Conservation (phyloP, 1,140 invertebrate species). For the Drosophila pseudoobscura region DNA sequence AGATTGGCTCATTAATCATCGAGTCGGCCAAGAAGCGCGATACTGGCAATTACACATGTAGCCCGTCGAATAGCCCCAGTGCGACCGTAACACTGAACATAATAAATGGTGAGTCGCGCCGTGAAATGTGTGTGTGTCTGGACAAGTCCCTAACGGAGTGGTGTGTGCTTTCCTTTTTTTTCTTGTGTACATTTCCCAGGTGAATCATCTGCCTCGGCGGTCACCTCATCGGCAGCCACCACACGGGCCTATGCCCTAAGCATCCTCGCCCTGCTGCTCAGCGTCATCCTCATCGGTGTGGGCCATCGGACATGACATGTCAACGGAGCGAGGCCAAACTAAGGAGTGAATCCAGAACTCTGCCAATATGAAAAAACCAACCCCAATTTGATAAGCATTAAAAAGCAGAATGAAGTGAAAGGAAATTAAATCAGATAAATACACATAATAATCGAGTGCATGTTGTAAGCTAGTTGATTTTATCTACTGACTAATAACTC, state of each 20-base stretch:
- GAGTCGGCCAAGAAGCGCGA: slow-evolving; percentile 83
- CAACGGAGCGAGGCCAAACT: slow-evolving; percentile 24
- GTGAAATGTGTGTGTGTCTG: neutral
- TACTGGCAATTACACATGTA: slow-evolving; percentile 83
- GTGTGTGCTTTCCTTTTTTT: neutral
- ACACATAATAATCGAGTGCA: slow-evolving; percentile 57
- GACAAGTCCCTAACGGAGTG: neutral
- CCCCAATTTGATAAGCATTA: slow-evolving; percentile 37
- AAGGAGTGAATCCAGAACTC: slow-evolving; percentile 24
- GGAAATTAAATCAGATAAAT: slow-evolving; percentile 9
- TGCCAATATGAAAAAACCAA: slow-evolving; percentile 56
- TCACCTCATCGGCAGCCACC: slow-evolving; percentile 78
- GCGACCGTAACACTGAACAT: slow-evolving; percentile 83
- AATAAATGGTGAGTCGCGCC: slow-evolving; percentile 80
- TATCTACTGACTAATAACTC: slow-evolving; percentile 62
- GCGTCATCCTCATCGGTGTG: slow-evolving; percentile 70
- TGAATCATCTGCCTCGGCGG: slow-evolving; percentile 82
- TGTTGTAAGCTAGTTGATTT: slow-evolving; percentile 76
- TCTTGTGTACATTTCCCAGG: slow-evolving; percentile 44
- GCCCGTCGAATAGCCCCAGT: slow-evolving; percentile 83
- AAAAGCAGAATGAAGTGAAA: slow-evolving; percentile 11
- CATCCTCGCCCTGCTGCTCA: slow-evolving; percentile 65
- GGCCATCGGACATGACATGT: slow-evolving; percentile 80
- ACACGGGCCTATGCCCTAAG: slow-evolving; percentile 75
- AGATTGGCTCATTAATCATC: slow-evolving; percentile 84